These are phyloP conservation scores for Melanotus villosus DNA, from an alignment of 2,888 invertebrate genomes.

Conservation along the genomic window DNA sequence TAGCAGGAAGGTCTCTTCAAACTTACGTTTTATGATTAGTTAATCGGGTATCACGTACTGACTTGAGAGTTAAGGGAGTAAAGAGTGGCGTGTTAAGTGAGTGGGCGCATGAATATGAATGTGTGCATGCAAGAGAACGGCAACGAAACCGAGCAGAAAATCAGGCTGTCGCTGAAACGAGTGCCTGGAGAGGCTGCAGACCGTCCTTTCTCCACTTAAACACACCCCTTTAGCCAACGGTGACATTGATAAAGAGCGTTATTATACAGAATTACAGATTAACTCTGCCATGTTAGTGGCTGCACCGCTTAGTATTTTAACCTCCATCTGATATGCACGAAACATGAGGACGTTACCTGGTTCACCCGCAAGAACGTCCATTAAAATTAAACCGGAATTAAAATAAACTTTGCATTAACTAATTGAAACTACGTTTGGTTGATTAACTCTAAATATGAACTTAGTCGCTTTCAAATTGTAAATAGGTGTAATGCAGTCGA, in stretches of 20 bases:
- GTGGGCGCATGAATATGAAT: constrained; percentile 61
- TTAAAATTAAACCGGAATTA: constrained; percentile 15
- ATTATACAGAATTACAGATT: constrained; percentile 65
- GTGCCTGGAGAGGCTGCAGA: constrained; percentile 55
- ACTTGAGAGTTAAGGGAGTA: constrained; percentile 27
- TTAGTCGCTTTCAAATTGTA: too few relatives aligned
- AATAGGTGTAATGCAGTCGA: too few relatives aligned
- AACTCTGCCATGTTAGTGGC: constrained; percentile 58
- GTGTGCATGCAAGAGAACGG: constrained; percentile 59
- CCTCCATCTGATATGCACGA: constrained; percentile 45
- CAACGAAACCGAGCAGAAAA: constrained; percentile 64
- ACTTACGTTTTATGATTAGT: constrained; percentile 27
- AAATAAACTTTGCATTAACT: too few relatives aligned
- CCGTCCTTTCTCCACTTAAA: constrained; percentile 59
- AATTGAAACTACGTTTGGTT: too few relatives aligned
- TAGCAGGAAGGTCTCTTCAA: not conserved
- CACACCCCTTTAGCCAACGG: constrained; percentile 58
- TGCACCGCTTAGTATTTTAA: constrained; percentile 48
- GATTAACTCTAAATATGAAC: too few relatives aligned
- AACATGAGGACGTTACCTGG: constrained; percentile 20
- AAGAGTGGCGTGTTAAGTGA: constrained; percentile 56
- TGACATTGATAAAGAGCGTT: constrained; percentile 64
- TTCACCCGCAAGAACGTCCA: not conserved
- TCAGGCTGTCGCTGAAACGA: constrained; percentile 60
- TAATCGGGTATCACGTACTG: constrained; percentile 30